Percentiles rank a stretch among this genome's conserved stretches.
phyloP scores from a whole-genome alignment of 2,888 invertebrate genomes.

The Eucera pruinosa region DNA sequence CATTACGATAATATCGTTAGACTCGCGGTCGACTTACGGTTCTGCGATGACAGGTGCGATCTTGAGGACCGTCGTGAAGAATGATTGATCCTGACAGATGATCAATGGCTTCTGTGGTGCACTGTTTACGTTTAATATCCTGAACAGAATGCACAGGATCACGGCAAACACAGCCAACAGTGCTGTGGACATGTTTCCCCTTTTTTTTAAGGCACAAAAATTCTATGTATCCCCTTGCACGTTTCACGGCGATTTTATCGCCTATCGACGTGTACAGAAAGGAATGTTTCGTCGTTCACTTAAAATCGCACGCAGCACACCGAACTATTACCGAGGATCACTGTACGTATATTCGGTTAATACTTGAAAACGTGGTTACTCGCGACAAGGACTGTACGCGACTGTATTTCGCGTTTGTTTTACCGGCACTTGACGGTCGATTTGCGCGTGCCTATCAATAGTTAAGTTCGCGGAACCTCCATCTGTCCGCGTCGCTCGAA shows the following conservation, averaged over 20 bases:
- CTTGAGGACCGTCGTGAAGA: slow-evolving; percentile 91
- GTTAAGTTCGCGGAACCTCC: slow-evolving; percentile 49
- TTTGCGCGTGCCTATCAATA: slow-evolving; percentile 56
- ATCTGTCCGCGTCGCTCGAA: slow-evolving; percentile 36
- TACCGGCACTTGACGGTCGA: slow-evolving; percentile 61
- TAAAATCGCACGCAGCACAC: slow-evolving; percentile 7
- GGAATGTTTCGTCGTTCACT: slow-evolving; percentile 11
- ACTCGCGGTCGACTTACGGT: too few species aligned
- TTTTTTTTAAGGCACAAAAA: slow-evolving; percentile 21
- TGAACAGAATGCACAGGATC: slow-evolving; percentile 92
- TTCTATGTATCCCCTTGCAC: neutral
- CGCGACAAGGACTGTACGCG: slow-evolving; percentile 21
- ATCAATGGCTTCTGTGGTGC: slow-evolving; percentile 92
- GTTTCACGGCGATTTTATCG: neutral
- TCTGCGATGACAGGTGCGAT: slow-evolving; percentile 91
- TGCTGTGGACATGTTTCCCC: slow-evolving; percentile 90
- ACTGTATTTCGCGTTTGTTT: slow-evolving; percentile 51
- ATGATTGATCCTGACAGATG: slow-evolving; percentile 90
- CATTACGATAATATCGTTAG: slow-evolving; percentile 9
- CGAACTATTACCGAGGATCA: slow-evolving; percentile 2
- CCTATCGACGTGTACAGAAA: neutral
- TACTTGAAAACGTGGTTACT: slow-evolving; percentile 21
- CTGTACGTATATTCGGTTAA: neutral
- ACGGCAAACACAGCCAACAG: slow-evolving; percentile 92
- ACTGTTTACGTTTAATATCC: slow-evolving; percentile 93